Conservation (phyloP, 2,888 invertebrate genomes). For the Dynastes grantii region DNA sequence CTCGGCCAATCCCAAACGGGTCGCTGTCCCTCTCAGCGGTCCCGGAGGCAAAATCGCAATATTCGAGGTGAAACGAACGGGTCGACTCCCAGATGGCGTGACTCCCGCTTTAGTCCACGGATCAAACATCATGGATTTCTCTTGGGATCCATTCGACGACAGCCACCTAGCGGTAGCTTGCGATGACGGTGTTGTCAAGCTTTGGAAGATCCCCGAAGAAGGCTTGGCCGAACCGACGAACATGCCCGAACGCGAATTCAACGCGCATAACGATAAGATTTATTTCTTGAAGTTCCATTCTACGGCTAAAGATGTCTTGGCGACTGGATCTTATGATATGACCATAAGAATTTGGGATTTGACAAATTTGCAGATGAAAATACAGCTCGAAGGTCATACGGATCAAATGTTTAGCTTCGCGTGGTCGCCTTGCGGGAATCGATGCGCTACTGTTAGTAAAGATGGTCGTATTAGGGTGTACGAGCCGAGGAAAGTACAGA, state of each 20-base stretch:
- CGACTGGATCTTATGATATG: constrained; percentile 93
- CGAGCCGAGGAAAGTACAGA: constrained; percentile 80
- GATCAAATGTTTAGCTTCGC: constrained; percentile 94
- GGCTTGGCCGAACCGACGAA: constrained; percentile 85
- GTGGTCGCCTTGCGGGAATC: constrained; percentile 94
- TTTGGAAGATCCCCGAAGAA: constrained; percentile 66
- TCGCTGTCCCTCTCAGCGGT: constrained; percentile 92
- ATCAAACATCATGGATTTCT: constrained; percentile 91
- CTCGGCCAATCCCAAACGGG: constrained; percentile 89
- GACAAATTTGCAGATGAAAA: constrained; percentile 75
- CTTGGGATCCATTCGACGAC: constrained; percentile 94
- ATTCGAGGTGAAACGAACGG: constrained; percentile 85
- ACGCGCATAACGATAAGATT: constrained; percentile 92
- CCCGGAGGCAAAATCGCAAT: constrained; percentile 93
- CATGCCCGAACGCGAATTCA: constrained; percentile 78
- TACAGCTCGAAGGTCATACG: constrained; percentile 82
- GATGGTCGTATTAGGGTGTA: constrained; percentile 88
- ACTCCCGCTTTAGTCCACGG: constrained; percentile 93
- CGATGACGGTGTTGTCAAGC: constrained; percentile 81
- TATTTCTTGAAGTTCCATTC: constrained; percentile 94
- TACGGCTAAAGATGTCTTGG: constrained; percentile 87
- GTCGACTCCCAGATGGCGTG: constrained; percentile 85
- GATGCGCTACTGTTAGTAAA: constrained; percentile 90
- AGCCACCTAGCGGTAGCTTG: constrained; percentile 88
- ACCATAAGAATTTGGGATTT: constrained; percentile 92